A percentile compares a stretch with the other conserved stretches of the same genome.
Evolutionary conservation across 2,888 invertebrate species (phyloP).

Genomic region (Drosophila prostipennis): DNA sequence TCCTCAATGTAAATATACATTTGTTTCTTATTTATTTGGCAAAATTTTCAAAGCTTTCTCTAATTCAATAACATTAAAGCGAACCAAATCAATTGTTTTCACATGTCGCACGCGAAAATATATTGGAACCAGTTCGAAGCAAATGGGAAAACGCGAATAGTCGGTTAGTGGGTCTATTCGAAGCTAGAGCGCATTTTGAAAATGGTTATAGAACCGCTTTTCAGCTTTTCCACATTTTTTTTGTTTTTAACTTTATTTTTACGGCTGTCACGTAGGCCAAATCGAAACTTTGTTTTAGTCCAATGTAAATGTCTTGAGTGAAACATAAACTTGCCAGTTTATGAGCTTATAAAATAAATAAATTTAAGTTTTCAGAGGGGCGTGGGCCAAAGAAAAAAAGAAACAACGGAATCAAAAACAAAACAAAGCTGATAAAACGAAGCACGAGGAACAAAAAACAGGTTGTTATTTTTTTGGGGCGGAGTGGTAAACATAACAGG

Average conservation of each 20-base stretch:
- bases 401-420: conserved; percentile 19
- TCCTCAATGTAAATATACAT: neutral
- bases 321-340: conserved; percentile 46
- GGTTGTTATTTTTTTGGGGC: conserved; percentile 25
- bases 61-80: neutral
- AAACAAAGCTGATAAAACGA: conserved; percentile 49
- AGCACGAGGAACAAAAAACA: conserved; percentile 32
- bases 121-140: conserved; percentile 36
- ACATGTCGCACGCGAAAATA: conserved; percentile 4
- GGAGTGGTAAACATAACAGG: conserved; percentile 51
- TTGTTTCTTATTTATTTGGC: too few relatives aligned
- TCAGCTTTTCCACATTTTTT: conserved; percentile 15
- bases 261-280: conserved; percentile 68
- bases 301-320: conserved; percentile 32
- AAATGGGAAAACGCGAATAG: conserved; percentile 45
- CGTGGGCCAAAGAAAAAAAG: conserved; percentile 5
- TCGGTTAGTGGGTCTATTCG: conserved; percentile 37
- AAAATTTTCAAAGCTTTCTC: conserved; percentile 22
- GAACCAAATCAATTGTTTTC: conserved; percentile 6
- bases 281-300: conserved; percentile 20
- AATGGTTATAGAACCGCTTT: conserved; percentile 52
- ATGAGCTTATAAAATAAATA: conserved; percentile 42
- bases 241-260: conserved; percentile 2
- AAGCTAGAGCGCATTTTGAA: conserved; percentile 20
- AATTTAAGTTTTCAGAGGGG: conserved; percentile 27